Evolutionary conservation across 1,140 invertebrate genomes (phyloP), one percentile per base, ranked within the genome.

Genomic region (Araneus ventricosus): DNA sequence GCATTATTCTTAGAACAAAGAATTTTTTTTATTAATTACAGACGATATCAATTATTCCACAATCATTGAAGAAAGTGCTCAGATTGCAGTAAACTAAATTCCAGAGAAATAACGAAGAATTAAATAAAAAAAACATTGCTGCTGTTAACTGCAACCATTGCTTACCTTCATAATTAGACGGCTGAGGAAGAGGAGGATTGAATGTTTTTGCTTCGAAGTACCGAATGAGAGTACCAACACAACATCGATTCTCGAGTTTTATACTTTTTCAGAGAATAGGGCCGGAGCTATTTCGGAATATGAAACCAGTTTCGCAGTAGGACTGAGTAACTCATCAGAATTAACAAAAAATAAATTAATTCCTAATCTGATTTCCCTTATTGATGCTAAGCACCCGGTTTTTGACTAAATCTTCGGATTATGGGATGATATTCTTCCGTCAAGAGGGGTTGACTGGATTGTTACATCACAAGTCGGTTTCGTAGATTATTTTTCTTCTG

Each of bases 141-240:
- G 24, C 0, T 63, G 24, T 6, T 34, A 75, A 75, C 30, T 75
- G 14, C 30, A 75, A 75, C 70, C 17, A 37, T 8, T 37, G 34
- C 70, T 75, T 75, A 75, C 70, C 70, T 75, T 75, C 70, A 75
- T 75, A 34, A 20, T 75, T 75, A 6, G 17, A 75, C 67, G 4
- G 67, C 30, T 27, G 4, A 75, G 20, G 70, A 75, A n/a, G 63
- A 34, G 8, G 70, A 75, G 34, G 70, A 34, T 75, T 34, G 30
- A 4, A 75, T 34, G 70, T 75, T 75, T 70, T 75, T 75, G 70
- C 5, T 75, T 75, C 70, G 70, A 37, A 75, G 70, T 75, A 75
- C 70, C 34, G 34, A 75, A 37, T 34, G 30, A 14, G 14, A 34
- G 30, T 75, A 37, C 30, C 30, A 20, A 20, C 14, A 6, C 70